Base-by-base conservation (phyloP, 2,797 vertebrate genomes). In the Oophaga sylvatica region DNA sequence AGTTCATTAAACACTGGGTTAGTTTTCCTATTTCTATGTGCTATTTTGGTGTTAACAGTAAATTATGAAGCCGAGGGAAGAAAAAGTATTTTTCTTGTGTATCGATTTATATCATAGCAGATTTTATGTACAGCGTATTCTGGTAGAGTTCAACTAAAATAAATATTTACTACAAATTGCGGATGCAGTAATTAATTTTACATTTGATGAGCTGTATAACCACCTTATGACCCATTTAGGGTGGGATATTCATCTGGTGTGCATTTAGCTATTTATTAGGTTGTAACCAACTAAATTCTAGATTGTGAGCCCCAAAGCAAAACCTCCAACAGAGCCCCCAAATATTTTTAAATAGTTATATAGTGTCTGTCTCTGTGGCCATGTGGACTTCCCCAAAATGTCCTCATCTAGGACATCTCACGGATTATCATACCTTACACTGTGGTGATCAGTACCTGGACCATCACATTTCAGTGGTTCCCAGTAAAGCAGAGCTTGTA, bases 1-100 rank as follows among this genome's bases (percentile, higher is more conserved):
- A 81, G 62, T 81, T 60, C 79, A 85, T 87, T 87, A 78, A 83
- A 84, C 62, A 83, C 73, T 68, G 67, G 78, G 62, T 60, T 87
- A 41, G 53, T 79, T 88, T 88, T 83, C 31, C 81, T 88, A 20
- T 84, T 88, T 68, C 82, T 73, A 60, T 60, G 13, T 20, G 9
- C 26, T 73, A 53, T 83, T 41, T 84, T 81, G n/a, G 19, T 26
- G 62, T 56, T 78, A 19, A 22, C 79, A 78, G 65, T 83, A 80
- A 78, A 79, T 82, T 35, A 29, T 57, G n/a, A 77, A 70, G 31
- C 68, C 12, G 17, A 45, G 80, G 70, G 41, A 81, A 19, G 68
- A 45, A 81, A 81, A 45, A 65, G 80, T 70, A 26, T 70, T 80
- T 86, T 77, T n/a, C 31, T 56, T 75, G 7, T 65, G 17, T 45